Conservation (phyloP, 2,797 vertebrate species). For the Myotis myotis region DNA sequence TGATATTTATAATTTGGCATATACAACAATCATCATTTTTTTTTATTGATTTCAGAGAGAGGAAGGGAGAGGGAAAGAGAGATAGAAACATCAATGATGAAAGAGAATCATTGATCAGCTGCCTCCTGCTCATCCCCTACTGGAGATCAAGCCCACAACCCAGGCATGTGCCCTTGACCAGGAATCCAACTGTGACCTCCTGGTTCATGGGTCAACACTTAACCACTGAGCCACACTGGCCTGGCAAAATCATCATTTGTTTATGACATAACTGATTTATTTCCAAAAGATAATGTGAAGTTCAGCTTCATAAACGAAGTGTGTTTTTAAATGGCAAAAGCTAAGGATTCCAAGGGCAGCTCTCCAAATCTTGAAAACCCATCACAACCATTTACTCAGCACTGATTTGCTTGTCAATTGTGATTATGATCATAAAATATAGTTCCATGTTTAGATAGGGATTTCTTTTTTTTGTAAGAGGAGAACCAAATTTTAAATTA, state of each 20-base stretch:
- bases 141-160: no score
- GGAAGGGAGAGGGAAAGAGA: no score
- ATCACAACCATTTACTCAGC: background rate
- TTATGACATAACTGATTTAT: background rate
- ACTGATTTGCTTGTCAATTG: background rate
- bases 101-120: no score
- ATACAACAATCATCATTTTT: background rate
- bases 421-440: background rate
- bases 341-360: background rate
- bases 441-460: constrained; percentile 21
- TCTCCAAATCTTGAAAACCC: background rate
- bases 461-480: constrained; percentile 53
- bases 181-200: no score
- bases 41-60: background rate
- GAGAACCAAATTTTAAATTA: constrained; percentile 61
- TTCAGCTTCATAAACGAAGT: background rate
- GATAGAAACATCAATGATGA: no score
- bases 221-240: no score
- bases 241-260: background rate
- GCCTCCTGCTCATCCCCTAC: no score
- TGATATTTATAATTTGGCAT: background rate
- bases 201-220: no score
- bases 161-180: no score
- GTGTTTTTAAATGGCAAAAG: constrained; percentile 20
- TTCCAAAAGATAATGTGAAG: constrained; percentile 7